Conservation (phyloP, 2,113 vertebrate species). For the Willisornis vidua region DNA sequence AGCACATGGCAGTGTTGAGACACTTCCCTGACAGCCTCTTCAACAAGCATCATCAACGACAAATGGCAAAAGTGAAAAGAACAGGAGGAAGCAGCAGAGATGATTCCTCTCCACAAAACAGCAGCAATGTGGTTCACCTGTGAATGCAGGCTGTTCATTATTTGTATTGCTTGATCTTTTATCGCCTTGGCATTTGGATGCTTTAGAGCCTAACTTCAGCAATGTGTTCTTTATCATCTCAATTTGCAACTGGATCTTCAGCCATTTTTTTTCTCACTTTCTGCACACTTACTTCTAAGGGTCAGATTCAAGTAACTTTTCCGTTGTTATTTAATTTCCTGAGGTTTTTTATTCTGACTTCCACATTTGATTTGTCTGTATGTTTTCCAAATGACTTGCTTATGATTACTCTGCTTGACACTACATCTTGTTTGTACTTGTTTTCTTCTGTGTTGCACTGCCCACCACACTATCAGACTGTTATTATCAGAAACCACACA, state of each 20-base stretch:
- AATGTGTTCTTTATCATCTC: neutral
- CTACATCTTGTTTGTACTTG: neutral
- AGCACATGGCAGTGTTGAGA: neutral
- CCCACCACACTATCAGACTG: neutral
- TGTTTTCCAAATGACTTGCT: neutral
- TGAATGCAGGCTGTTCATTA: neutral
- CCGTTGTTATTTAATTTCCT: neutral
- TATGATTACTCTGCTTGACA: neutral
- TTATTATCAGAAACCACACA: neutral
- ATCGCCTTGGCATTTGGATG: neutral
- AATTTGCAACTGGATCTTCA: neutral
- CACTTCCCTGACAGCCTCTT: neutral
- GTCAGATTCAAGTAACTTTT: neutral
- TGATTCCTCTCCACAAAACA: neutral
- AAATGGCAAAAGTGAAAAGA: neutral
- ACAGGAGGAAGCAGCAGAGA: neutral
- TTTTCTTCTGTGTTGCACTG: neutral
- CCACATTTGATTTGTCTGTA: neutral
- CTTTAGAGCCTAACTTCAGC: neutral
- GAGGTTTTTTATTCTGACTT: neutral
- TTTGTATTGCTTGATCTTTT: neutral
- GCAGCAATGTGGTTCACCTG: neutral
- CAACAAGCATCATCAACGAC: accelerated
- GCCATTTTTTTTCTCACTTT: neutral
- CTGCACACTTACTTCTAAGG: neutral